Conservation (phyloP, 1,140 invertebrate species). For the Samia ricini region DNA sequence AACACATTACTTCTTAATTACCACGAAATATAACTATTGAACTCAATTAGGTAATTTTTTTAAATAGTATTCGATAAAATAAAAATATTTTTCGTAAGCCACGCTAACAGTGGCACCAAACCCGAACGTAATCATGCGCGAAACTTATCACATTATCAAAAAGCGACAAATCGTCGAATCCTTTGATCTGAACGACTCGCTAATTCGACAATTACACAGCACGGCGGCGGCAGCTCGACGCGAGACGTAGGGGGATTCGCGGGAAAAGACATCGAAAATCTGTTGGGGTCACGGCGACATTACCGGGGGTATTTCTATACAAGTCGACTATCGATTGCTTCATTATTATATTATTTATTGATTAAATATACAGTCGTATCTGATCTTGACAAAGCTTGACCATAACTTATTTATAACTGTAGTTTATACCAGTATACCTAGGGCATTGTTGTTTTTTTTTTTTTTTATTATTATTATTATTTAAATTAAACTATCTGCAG, state of each 20-base stretch:
- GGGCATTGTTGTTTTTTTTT: too few species aligned
- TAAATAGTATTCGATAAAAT: neutral
- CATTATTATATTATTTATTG: neutral
- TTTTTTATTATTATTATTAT: too few species aligned
- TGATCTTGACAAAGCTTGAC: too few species aligned
- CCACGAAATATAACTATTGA: too few species aligned
- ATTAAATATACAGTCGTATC: too few species aligned
- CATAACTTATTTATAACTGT: too few species aligned
- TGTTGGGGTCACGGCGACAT: neutral
- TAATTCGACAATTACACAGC: slow-evolving; percentile 71
- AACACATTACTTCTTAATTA: too few species aligned
- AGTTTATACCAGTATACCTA: too few species aligned
- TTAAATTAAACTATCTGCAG: too few species aligned
- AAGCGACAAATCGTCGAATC: slow-evolving; percentile 70
- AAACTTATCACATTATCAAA: slow-evolving; percentile 75
- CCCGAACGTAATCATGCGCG: slow-evolving; percentile 56
- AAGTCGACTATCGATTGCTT: neutral
- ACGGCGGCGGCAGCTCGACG: neutral
- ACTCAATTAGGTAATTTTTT: too few species aligned
- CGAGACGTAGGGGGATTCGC: neutral
- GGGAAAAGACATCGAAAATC: neutral
- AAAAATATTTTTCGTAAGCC: neutral
- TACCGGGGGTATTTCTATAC: slow-evolving; percentile 7
- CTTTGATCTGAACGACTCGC: slow-evolving; percentile 64
- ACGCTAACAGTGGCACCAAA: slow-evolving; percentile 21